These are phyloP conservation scores for Anniella stebbinsi DNA, from an alignment of 2,797 vertebrate species.

Conservation along the genomic window DNA sequence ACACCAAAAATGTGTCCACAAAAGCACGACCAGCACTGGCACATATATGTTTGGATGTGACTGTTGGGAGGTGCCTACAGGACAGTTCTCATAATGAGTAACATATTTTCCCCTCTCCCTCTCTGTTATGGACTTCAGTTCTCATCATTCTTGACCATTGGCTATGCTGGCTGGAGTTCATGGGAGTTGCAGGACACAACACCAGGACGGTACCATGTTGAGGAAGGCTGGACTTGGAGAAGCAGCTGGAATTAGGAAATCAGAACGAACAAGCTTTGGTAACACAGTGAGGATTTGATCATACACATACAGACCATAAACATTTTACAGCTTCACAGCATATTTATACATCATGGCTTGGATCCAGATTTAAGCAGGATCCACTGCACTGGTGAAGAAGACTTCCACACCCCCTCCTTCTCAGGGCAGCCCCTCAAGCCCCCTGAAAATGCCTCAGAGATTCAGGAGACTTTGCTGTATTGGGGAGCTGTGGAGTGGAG, in stretches of 20 bases:
- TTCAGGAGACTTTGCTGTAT: too few species aligned
- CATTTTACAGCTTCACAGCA: neutral
- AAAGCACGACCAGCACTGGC: neutral
- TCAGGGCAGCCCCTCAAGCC: too few species aligned
- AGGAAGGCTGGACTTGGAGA: neutral
- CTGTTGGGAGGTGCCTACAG: neutral
- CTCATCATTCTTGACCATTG: too few species aligned
- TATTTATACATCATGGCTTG: neutral
- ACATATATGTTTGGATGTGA: neutral
- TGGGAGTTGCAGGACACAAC: too few species aligned
- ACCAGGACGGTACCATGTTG: too few species aligned
- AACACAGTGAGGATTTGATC: neutral
- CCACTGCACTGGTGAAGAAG: too few species aligned
- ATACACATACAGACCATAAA: neutral
- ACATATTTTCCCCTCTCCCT: neutral
- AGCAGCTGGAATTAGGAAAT: neutral
- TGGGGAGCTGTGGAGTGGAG: too few species aligned
- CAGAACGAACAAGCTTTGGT: neutral
- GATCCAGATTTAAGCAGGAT: too few species aligned
- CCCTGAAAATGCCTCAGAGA: too few species aligned
- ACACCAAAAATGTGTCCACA: neutral
- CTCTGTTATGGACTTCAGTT: neutral
- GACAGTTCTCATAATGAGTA: neutral
- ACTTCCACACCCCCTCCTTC: too few species aligned
- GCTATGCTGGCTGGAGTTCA: too few species aligned